Conservation (phyloP, 2,113 vertebrate genomes). For the Mustelus asterias region DNA sequence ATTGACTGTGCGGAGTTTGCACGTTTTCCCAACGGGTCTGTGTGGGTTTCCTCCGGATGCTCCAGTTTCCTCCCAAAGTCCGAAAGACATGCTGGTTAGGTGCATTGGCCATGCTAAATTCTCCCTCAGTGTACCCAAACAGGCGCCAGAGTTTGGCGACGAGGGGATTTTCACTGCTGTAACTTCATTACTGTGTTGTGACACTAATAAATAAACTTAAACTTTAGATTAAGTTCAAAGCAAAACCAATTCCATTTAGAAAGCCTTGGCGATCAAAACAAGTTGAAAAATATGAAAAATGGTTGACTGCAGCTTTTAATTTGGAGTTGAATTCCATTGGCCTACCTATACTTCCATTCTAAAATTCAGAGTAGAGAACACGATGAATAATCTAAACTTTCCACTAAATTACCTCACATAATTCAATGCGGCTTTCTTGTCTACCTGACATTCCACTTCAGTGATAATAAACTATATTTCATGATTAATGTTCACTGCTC, state of each 20-base stretch:
- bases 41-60: too few species aligned
- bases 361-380: background rate
- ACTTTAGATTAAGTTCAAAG: background rate
- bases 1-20: too few species aligned
- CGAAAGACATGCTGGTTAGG: too few species aligned
- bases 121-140: too few species aligned
- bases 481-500: background rate
- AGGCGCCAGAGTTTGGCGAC: too few species aligned
- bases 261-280: background rate
- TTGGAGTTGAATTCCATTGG: background rate
- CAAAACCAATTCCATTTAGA: background rate
- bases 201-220: too few species aligned
- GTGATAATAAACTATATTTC: conserved; percentile 15
- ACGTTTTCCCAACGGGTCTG: too few species aligned
- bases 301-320: background rate
- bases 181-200: too few species aligned
- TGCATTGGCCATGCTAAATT: too few species aligned
- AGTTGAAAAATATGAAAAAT: background rate
- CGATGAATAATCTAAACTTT: conserved; percentile 20
- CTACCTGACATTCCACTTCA: conserved; percentile 1
- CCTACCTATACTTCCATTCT: background rate
- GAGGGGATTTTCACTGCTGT: too few species aligned
- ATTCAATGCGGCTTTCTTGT: background rate
- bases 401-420: conserved; percentile 29
- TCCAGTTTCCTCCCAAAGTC: too few species aligned